Evolutionary conservation across 1,140 invertebrate genomes (phyloP).

Genomic region (Papilio xuthus): DNA sequence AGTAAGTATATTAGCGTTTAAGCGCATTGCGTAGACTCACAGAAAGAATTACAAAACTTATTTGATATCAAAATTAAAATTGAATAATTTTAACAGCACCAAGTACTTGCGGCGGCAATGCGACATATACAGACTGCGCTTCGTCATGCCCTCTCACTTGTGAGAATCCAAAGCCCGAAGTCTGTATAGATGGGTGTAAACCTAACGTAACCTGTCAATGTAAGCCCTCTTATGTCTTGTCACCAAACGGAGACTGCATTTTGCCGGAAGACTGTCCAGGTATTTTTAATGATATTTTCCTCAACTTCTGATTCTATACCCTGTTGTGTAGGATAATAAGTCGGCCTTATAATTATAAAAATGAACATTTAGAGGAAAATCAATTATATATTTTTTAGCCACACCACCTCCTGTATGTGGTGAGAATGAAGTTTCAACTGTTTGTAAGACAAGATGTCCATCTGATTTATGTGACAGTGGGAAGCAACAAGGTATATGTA

Average conservation of each 20-base stretch:
- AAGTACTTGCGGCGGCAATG: not conserved
- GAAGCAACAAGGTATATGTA: slow-evolving; percentile 32
- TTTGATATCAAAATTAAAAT: too few relatives aligned
- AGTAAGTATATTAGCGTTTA: not conserved
- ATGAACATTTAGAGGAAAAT: too few relatives aligned
- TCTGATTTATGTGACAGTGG: slow-evolving; percentile 42
- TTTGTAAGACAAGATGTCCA: too few relatives aligned
- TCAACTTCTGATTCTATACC: too few relatives aligned
- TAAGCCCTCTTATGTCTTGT: slow-evolving; percentile 44
- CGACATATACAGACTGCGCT: slow-evolving; percentile 39
- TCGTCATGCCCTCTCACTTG: slow-evolving; percentile 46
- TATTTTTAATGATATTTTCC: not conserved
- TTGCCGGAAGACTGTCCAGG: slow-evolving; percentile 3
- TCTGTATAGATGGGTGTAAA: slow-evolving; percentile 37
- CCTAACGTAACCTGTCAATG: slow-evolving; percentile 44
- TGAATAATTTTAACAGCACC: not conserved
- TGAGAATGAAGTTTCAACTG: too few relatives aligned
- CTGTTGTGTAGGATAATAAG: too few relatives aligned
- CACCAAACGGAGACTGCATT: slow-evolving; percentile 49
- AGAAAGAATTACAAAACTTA: too few relatives aligned
- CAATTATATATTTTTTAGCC: too few relatives aligned
- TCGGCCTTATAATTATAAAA: too few relatives aligned
- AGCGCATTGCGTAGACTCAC: not conserved
- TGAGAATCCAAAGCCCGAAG: slow-evolving; percentile 37
- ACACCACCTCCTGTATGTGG: too few relatives aligned